Evolutionary conservation across 2,797 vertebrate genomes (phyloP).

Genomic region (Gorsachius magnificus): DNA sequence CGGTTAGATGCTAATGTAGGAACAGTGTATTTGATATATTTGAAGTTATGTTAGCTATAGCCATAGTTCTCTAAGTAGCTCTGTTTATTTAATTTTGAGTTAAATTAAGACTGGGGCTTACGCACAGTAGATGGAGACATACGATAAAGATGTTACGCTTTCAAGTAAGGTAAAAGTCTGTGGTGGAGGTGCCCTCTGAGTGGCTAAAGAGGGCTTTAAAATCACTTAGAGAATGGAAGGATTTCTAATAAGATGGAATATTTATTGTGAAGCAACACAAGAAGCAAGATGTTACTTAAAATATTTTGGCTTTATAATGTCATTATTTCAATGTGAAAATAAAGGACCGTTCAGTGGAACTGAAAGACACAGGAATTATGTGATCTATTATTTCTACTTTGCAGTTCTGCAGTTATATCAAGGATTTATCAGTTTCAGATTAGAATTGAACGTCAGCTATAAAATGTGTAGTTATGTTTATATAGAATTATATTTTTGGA

Average conservation of each 20-base stretch:
- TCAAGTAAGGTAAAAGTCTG: background rate
- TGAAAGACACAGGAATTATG: background rate
- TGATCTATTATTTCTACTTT: background rate
- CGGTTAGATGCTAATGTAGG: background rate
- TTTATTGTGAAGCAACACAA: background rate
- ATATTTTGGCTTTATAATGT: background rate
- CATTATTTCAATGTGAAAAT: background rate
- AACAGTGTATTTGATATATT: background rate
- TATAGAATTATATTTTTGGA: background rate
- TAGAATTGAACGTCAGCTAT: background rate
- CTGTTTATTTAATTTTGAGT: background rate
- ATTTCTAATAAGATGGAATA: background rate
- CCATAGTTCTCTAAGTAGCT: background rate
- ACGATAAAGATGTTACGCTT: background rate
- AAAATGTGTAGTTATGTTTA: background rate
- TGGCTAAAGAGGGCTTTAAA: background rate
- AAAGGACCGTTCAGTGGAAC: background rate
- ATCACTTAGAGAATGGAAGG: background rate
- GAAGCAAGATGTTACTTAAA: background rate
- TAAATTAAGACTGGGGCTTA: background rate
- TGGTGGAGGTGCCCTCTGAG: background rate
- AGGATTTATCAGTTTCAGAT: background rate
- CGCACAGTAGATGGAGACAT: background rate
- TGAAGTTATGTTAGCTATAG: background rate
- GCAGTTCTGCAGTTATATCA: background rate